A percentile compares a stretch with the other conserved stretches of the same genome.
Conservation (phyloP, 2,113 vertebrate species). For the Microtus pennsylvanicus region DNA sequence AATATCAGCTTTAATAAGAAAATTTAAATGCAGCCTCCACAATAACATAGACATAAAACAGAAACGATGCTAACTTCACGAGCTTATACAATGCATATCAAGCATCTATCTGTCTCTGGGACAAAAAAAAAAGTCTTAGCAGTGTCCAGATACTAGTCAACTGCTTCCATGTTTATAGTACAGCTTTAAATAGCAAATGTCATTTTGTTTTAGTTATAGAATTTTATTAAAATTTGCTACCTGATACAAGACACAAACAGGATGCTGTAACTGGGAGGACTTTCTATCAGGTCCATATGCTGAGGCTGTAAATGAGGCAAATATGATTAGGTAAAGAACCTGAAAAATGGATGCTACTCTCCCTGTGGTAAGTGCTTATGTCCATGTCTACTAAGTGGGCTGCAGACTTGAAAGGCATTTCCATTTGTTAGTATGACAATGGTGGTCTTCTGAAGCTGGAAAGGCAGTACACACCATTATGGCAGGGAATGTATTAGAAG, state of each 20-base stretch:
- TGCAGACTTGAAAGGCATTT: not conserved
- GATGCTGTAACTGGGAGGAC: not conserved
- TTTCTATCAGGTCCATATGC: not conserved
- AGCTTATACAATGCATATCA: not conserved
- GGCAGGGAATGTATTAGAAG: not conserved
- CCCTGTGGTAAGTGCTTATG: not conserved
- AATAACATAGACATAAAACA: conserved; percentile 21
- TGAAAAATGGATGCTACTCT: not conserved
- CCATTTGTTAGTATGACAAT: not conserved
- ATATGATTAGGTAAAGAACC: not conserved
- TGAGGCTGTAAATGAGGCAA: not conserved
- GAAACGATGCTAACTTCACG: not conserved
- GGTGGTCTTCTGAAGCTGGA: not conserved
- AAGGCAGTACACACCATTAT: not conserved
- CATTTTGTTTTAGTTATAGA: conserved; percentile 6
- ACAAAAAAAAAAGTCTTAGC: conserved; percentile 32
- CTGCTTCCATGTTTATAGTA: conserved; percentile 35
- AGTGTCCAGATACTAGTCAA: not conserved
- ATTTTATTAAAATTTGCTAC: conserved; percentile 37
- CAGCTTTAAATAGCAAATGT: conserved; percentile 8
- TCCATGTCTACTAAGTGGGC: not conserved
- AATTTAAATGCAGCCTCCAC: not conserved
- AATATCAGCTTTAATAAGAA: conserved; percentile 20
- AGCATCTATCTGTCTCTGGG: conserved; percentile 12
- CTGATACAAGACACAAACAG: not conserved